Percentiles rank a stretch among this genome's conserved stretches.
Evolutionary conservation across 2,113 vertebrate genomes (phyloP).

Genomic region (Thinocorus orbignyianus): DNA sequence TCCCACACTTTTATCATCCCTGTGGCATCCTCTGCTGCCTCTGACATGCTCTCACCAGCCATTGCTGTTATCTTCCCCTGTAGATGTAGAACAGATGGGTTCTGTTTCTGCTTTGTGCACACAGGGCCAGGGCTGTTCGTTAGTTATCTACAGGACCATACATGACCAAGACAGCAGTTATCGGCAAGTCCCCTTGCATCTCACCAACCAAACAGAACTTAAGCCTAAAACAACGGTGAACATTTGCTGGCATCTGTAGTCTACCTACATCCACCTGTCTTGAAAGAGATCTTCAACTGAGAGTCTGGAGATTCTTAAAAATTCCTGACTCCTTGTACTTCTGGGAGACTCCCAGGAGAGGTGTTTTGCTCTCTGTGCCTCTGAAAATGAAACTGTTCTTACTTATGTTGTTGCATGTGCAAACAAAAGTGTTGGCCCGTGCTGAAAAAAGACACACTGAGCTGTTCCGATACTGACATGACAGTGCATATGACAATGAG

Average conservation of each 20-base stretch:
- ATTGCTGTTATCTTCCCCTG: neutral
- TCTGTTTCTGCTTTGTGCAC: neutral
- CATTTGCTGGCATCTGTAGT: neutral
- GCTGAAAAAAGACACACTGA: neutral
- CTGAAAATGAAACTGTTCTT: neutral
- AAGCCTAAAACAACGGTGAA: neutral
- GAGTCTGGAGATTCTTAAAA: neutral
- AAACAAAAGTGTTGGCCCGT: neutral
- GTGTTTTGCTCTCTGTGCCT: neutral
- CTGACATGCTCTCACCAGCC: neutral
- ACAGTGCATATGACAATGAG: neutral
- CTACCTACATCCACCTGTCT: neutral
- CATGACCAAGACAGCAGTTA: neutral
- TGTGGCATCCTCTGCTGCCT: neutral
- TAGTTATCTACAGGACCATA: slow-evolving; percentile 8
- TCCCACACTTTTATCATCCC: neutral
- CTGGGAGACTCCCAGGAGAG: neutral
- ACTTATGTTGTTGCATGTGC: neutral
- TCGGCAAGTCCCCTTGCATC: neutral
- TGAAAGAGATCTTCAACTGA: neutral
- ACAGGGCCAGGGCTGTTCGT: accelerated
- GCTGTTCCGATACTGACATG: neutral
- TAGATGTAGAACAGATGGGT: neutral
- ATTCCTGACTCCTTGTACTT: neutral
- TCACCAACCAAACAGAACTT: neutral